Conservation (phyloP, 1,140 invertebrate species). For the Aphaenogaster ashmeadi region DNA sequence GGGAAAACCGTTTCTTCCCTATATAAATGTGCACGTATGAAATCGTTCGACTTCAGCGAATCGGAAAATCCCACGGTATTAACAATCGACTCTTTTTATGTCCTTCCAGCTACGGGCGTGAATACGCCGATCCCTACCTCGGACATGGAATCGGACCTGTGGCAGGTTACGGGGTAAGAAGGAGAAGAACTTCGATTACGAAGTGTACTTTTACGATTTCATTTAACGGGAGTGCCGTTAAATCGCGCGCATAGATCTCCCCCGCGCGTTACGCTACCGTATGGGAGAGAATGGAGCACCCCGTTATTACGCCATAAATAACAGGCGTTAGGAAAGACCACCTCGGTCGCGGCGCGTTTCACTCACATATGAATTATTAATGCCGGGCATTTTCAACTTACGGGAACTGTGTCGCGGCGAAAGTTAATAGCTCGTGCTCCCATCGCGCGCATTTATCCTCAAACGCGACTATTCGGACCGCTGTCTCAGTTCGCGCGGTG, state of each 20-base stretch:
- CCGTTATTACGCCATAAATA: constrained; percentile 58
- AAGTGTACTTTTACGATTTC: constrained; percentile 46
- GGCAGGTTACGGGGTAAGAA: constrained; percentile 97
- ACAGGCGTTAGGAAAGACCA: constrained; percentile 22
- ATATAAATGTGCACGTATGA: not conserved
- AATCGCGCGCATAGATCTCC: constrained; percentile 48
- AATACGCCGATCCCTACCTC: constrained; percentile 97
- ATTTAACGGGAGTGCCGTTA: constrained; percentile 57
- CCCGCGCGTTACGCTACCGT: not conserved
- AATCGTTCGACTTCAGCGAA: constrained; percentile 1
- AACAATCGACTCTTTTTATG: not conserved
- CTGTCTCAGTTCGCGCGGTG: not conserved
- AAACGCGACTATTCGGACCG: constrained; percentile 14
- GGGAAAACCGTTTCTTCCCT: too few relatives aligned
- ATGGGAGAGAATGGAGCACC: constrained; percentile 36
- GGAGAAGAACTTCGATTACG: constrained; percentile 35
- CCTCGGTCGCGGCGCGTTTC: constrained; percentile 21
- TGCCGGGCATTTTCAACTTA: constrained; percentile 50
- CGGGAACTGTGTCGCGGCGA: constrained; percentile 52
- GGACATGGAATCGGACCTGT: constrained; percentile 98
- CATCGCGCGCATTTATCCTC: constrained; percentile 43
- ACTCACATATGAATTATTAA: constrained; percentile 63
- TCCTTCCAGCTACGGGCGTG: constrained; percentile 93
- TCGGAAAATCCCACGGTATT: not conserved
- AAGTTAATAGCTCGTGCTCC: constrained; percentile 51